Percentiles rank a stretch among this genome's conserved stretches.
Conservation (phyloP, 2,888 invertebrate genomes). For the Luffia ferchaultella region DNA sequence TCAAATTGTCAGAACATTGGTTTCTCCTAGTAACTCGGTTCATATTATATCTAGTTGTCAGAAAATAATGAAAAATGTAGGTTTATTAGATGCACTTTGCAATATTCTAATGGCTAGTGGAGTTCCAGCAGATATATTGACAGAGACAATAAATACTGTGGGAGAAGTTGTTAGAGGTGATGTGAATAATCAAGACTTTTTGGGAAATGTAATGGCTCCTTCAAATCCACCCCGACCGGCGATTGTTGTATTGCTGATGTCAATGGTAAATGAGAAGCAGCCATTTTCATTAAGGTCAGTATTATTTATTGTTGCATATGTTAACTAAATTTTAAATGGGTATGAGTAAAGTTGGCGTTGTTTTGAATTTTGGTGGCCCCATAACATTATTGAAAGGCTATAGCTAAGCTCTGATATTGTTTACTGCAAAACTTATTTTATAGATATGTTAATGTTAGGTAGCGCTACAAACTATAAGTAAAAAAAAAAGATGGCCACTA, state of each 20-base stretch:
- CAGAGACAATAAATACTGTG: conserved; percentile 95
- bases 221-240: conserved; percentile 94
- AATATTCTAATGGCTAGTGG: conserved; percentile 95
- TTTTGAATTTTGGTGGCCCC: no score
- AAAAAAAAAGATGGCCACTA: no score
- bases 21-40: conserved; percentile 92
- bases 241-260: conserved; percentile 93
- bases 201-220: conserved; percentile 90
- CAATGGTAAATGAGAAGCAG: conserved; percentile 99
- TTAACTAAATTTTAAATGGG: no score
- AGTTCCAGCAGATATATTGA: conserved; percentile 94
- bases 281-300: conserved; percentile 72
- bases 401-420: no score
- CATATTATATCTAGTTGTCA: conserved; percentile 87
- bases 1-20: conserved; percentile 88
- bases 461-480: no score
- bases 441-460: no score
- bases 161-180: conserved; percentile 95
- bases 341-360: no score
- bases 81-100: conserved; percentile 71
- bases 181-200: conserved; percentile 88
- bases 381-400: no score
- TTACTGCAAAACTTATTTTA: no score
- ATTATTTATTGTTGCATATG: conserved; percentile 2
- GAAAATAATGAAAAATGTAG: conserved; percentile 85